Base-by-base conservation (phyloP, 2,888 invertebrate species). In the Philereme transversata region DNA sequence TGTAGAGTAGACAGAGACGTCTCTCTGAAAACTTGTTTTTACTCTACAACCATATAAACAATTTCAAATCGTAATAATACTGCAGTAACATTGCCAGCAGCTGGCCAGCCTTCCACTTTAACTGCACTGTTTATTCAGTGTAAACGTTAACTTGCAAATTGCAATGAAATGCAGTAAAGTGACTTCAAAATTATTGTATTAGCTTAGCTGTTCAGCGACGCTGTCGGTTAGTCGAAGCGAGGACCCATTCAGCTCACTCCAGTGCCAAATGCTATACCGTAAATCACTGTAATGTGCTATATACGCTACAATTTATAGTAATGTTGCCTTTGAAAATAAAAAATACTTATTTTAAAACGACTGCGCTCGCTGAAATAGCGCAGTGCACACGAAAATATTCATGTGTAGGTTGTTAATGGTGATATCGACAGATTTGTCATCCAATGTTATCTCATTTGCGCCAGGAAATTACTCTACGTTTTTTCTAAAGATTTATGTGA, bases 261-360 rank as follows among this genome's bases (percentile, higher is more conserved):
- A 71, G 72, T 86, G 87, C 86, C 86, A 86, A 86, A 82, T 82
- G 77, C 81, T 80, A 71, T 69, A 71, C 74, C 69, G 75, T 85
- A 81, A 84, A 71, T 86, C 81, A 81, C 72, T 70, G 67, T 78
- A 80, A 85, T 83, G 80, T 72, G 74, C 76, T 77, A 40, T 8
- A 4, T 40, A 67, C 62, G 62, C 65, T 69, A 64, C 69, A 70
- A 74, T 76, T 76, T 77, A 72, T 69, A 68, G 71, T 75, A 75
- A 73, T 72, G 74, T 69, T 67, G 68, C 71, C 60, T 75, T 74
- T 69, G 58, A 73, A 73, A 56, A 59, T 59, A 59, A 59, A 70
- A 72, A 70, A 70, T 22, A 22, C 22, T 22, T 22, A 22, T 71
- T 68, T 64, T 67, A 48, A 54, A 62, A 63, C 43, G 50, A 60